phyloP scores from a whole-genome alignment of 2,113 vertebrate species.

The Microcebus lehilahytsara region DNA sequence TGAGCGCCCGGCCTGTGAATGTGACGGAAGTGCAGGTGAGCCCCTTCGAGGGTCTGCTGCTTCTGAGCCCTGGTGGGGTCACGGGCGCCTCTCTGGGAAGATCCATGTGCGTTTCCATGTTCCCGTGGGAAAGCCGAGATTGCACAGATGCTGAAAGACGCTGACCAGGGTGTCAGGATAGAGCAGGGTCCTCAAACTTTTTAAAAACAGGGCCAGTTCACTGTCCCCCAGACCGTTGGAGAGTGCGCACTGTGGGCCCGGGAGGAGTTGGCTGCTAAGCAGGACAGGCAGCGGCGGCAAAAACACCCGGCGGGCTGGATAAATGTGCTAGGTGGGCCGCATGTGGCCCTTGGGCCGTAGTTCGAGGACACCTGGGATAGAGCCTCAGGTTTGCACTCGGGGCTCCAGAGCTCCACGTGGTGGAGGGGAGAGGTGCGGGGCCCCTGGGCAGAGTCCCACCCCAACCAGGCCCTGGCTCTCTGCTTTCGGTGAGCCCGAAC shows the following conservation, averaged over 20 bases:
- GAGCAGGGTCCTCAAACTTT: too few relatives aligned
- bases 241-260: too few relatives aligned
- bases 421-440: not conserved
- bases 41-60: fast-evolving
- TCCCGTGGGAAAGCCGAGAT: fast-evolving
- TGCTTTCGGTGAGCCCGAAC: not conserved
- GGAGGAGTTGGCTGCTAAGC: too few relatives aligned
- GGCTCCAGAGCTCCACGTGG: fast-evolving
- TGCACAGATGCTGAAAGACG: fast-evolving
- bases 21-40: slow-evolving; percentile 87
- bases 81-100: fast-evolving
- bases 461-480: not conserved
- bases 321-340: too few relatives aligned
- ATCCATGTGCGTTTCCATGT: not conserved
- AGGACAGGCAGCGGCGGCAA: too few relatives aligned
- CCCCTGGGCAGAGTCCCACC: fast-evolving
- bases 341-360: too few relatives aligned
- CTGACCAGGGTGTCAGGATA: fast-evolving
- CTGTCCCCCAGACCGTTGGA: too few relatives aligned
- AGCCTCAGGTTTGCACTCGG: fast-evolving
- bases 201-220: too few relatives aligned
- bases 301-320: too few relatives aligned
- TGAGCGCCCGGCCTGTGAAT: slow-evolving; percentile 87
- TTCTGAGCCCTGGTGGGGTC: fast-evolving
- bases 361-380: too few relatives aligned